Evolutionary conservation across 2,113 vertebrate genomes (phyloP).

Genomic region (Ctenomys sociabilis): DNA sequence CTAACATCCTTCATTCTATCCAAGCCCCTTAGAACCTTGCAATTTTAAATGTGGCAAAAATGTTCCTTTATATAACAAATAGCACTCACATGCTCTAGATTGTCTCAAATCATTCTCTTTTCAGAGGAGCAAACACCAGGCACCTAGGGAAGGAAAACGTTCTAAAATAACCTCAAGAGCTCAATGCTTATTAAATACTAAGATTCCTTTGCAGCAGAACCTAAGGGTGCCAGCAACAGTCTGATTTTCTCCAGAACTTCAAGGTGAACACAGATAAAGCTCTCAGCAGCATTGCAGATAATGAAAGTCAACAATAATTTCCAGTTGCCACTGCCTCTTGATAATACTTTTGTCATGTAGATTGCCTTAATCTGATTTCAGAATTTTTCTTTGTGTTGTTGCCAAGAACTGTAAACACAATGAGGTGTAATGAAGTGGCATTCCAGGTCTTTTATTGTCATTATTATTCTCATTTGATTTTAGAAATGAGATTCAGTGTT

Average conservation of each 20-base stretch:
- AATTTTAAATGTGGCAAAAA: constrained; percentile 62
- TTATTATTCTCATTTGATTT: constrained; percentile 66
- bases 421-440: constrained; percentile 44
- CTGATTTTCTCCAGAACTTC: constrained; percentile 62
- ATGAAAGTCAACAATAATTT: constrained; percentile 65
- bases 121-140: constrained; percentile 48
- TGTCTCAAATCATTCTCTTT: constrained; percentile 49
- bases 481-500: constrained; percentile 35
- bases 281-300: constrained; percentile 38
- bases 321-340: constrained; percentile 27
- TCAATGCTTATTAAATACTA: constrained; percentile 63
- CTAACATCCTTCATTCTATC: neutral
- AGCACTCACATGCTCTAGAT: constrained; percentile 6
- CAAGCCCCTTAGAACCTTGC: neutral
- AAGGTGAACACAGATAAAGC: constrained; percentile 65
- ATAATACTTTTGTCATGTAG: constrained; percentile 68
- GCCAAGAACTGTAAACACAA: constrained; percentile 65
- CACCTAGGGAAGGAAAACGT: constrained; percentile 56
- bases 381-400: constrained; percentile 10
- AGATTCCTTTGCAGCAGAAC: constrained; percentile 43
- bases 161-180: constrained; percentile 62
- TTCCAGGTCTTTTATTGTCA: constrained; percentile 61
- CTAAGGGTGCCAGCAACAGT: constrained; percentile 40
- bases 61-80: constrained; percentile 45
- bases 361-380: constrained; percentile 65